Conservation (phyloP, 1,140 invertebrate species). For the Caenorhabditis briggsae region DNA sequence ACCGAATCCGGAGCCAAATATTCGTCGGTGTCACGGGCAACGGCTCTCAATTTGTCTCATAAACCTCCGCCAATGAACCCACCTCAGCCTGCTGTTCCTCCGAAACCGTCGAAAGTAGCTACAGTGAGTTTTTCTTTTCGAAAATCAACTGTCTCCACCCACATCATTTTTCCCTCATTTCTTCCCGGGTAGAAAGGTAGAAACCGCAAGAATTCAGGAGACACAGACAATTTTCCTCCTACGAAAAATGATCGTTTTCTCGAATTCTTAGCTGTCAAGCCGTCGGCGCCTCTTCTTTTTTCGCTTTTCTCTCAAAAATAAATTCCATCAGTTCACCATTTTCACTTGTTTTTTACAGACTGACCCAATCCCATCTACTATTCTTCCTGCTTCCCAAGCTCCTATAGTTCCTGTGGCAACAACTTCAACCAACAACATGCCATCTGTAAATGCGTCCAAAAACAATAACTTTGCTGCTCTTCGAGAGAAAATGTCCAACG, state of each 20-base stretch:
- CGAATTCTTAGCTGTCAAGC: slow-evolving; percentile 24
- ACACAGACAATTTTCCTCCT: slow-evolving; percentile 14
- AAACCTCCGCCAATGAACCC: slow-evolving; percentile 40
- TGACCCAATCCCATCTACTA: background rate
- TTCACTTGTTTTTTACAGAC: background rate
- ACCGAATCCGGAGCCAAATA: slow-evolving; percentile 25
- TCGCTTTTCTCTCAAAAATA: background rate
- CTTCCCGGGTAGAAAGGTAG: background rate
- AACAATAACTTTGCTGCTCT: slow-evolving; percentile 22
- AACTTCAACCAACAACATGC: slow-evolving; percentile 15
- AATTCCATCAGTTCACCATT: background rate
- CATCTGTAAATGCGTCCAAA: background rate
- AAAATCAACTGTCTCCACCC: background rate
- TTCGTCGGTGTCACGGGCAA: background rate
- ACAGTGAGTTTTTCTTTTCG: background rate
- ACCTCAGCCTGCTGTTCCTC: slow-evolving; percentile 30
- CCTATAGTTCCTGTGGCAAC: background rate
- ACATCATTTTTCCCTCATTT: background rate
- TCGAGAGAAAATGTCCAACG: slow-evolving; percentile 21
- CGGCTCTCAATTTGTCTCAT: slow-evolving; percentile 4
- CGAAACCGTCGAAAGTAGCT: slow-evolving; percentile 16
- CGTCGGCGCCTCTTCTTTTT: slow-evolving; percentile 15
- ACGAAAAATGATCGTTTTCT: slow-evolving; percentile 21
- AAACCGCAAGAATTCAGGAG: background rate
- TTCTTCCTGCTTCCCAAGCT: background rate